Conservation (phyloP, 2,888 invertebrate genomes). For the Vannuccia rotundouncinata region DNA sequence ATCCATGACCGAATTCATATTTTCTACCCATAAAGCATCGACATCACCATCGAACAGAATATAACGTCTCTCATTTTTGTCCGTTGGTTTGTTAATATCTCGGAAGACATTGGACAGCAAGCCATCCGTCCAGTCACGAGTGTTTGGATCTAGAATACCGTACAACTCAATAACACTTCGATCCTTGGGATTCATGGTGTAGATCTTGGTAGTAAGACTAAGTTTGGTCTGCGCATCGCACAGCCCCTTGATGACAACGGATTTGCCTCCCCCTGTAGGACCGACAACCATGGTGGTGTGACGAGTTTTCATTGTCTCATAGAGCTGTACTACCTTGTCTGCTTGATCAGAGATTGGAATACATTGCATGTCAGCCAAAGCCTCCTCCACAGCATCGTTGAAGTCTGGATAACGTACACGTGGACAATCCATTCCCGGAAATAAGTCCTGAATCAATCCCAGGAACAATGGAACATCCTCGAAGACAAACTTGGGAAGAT, state of each 20-base stretch:
- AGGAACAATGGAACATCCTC: slow-evolving; percentile 83
- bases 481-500: slow-evolving; percentile 81
- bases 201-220: slow-evolving; percentile 71
- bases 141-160: slow-evolving; percentile 74
- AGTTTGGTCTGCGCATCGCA: slow-evolving; percentile 71
- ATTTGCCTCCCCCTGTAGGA: slow-evolving; percentile 84
- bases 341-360: slow-evolving; percentile 68
- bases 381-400: slow-evolving; percentile 69
- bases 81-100: slow-evolving; percentile 71
- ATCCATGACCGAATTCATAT: slow-evolving; percentile 95
- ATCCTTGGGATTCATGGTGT: slow-evolving; percentile 78
- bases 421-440: slow-evolving; percentile 82
- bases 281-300: slow-evolving; percentile 86
- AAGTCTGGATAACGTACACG: slow-evolving; percentile 79
- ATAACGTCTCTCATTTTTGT: slow-evolving; percentile 69
- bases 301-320: slow-evolving; percentile 88
- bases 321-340: slow-evolving; percentile 79
- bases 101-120: slow-evolving; percentile 81
- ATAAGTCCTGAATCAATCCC: slow-evolving; percentile 77
- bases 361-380: slow-evolving; percentile 65
- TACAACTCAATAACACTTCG: slow-evolving; percentile 81
- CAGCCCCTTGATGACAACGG: slow-evolving; percentile 72
- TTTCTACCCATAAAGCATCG: slow-evolving; percentile 88
- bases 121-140: slow-evolving; percentile 87
- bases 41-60: slow-evolving; percentile 88